Percentiles rank a stretch among this genome's conserved stretches.
phyloP scores from a whole-genome alignment of 2,888 invertebrate species.

The Stramonita haemastoma region DNA sequence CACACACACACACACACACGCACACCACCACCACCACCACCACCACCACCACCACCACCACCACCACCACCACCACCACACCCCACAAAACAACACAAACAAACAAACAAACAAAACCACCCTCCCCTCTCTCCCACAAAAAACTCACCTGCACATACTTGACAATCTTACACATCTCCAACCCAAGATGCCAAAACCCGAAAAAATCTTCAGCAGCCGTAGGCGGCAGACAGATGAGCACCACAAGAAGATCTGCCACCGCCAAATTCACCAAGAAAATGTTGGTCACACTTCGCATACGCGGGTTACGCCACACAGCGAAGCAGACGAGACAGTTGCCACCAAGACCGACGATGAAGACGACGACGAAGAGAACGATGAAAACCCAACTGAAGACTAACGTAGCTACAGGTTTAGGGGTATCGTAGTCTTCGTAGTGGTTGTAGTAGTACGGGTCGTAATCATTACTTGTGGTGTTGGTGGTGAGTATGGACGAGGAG shows the following conservation, averaged over 20 bases:
- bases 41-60: neutral
- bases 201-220: conserved; percentile 94
- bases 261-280: conserved; percentile 95
- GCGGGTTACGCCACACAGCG: conserved; percentile 91
- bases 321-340: conserved; percentile 93
- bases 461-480: conserved; percentile 7
- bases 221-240: conserved; percentile 91
- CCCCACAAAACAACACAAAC: neutral
- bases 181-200: conserved; percentile 94
- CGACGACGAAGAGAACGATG: conserved; percentile 86
- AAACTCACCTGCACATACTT: conserved; percentile 91
- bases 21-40: neutral
- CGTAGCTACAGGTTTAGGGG: conserved; percentile 37
- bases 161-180: conserved; percentile 90
- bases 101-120: neutral
- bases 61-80: neutral
- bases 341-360: conserved; percentile 89
- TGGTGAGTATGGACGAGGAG: neutral
- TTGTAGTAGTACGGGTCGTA: neutral
- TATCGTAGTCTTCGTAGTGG: conserved; percentile 22
- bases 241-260: conserved; percentile 90
- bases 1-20: neutral
- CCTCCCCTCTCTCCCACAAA: neutral
- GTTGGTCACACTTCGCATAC: conserved; percentile 95
- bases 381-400: conserved; percentile 83